These are phyloP conservation scores for Lordiphosa mommai DNA, from an alignment of 1,140 invertebrate species.

Conservation along the genomic window DNA sequence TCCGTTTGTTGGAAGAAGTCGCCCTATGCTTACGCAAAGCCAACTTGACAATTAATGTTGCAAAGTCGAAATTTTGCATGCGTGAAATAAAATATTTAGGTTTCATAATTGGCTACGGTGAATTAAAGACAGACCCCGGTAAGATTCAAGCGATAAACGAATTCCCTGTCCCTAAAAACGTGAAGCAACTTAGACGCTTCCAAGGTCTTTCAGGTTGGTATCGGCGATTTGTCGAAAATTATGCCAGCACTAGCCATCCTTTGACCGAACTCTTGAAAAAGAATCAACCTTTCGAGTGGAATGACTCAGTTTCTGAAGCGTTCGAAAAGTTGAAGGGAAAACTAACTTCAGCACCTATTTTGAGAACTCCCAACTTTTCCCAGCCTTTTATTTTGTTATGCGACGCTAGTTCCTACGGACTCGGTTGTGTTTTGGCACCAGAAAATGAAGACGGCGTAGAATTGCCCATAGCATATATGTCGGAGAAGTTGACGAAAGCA, in stretches of 20 bases:
- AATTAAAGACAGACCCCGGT: constrained; percentile 21
- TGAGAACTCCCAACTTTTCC: neutral
- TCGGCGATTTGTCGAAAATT: constrained; percentile 70
- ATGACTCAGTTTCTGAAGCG: neutral
- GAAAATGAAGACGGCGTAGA: constrained; percentile 15
- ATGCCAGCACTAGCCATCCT: constrained; percentile 10
- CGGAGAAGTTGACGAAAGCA: constrained; percentile 31
- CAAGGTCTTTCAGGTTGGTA: constrained; percentile 80
- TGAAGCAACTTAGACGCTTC: constrained; percentile 76
- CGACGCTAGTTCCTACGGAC: constrained; percentile 21
- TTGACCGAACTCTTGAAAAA: constrained; percentile 22
- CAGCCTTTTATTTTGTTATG: constrained; percentile 20
- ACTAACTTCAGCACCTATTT: constrained; percentile 20
- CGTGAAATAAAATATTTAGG: constrained; percentile 35
- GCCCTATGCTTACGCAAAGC: constrained; percentile 7
- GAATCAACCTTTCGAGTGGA: constrained; percentile 2
- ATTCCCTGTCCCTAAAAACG: constrained; percentile 9
- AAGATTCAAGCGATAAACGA: constrained; percentile 39
- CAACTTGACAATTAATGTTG: constrained; percentile 20
- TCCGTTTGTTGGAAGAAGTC: constrained; percentile 56
- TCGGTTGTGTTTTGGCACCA: constrained; percentile 20
- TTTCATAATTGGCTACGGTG: constrained; percentile 20
- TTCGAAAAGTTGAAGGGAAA: constrained; percentile 2
- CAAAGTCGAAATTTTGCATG: constrained; percentile 25
- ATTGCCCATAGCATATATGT: constrained; percentile 43